Conservation (phyloP, 2,888 invertebrate genomes). For the Mythimna vitellina region DNA sequence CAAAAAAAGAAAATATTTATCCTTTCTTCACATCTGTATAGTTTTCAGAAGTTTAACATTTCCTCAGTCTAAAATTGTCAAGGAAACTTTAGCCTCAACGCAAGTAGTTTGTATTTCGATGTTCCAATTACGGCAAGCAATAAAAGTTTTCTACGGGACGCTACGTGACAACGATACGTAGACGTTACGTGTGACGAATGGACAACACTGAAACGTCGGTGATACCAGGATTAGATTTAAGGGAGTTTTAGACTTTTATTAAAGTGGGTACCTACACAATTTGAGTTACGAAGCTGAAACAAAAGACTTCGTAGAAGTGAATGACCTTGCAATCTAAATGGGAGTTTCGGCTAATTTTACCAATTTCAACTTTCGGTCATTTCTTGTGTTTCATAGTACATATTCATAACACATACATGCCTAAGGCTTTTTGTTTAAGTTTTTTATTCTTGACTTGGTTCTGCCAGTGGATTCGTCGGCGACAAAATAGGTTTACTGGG, state of each 20-base stretch:
- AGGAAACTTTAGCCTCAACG: conserved; percentile 62
- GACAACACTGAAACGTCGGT: conserved; percentile 69
- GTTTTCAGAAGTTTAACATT: conserved; percentile 8
- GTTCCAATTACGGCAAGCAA: conserved; percentile 83
- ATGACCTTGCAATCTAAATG: background rate
- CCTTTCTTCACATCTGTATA: background rate
- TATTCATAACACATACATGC: background rate
- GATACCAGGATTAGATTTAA: conserved; percentile 48
- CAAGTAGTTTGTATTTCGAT: conserved; percentile 72
- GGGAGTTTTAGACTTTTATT: background rate
- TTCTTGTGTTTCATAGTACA: background rate
- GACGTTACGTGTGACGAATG: conserved; percentile 86
- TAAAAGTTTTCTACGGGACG: conserved; percentile 82
- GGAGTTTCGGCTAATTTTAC: background rate
- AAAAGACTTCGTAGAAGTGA: background rate
- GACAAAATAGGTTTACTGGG: no score
- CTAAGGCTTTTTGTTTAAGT: background rate
- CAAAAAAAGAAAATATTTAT: no score
- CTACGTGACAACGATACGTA: conserved; percentile 83
- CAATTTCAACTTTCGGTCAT: background rate
- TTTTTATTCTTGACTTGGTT: no score
- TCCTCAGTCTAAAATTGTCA: conserved; percentile 54
- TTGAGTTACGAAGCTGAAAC: conserved; percentile 5
- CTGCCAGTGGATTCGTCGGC: no score
- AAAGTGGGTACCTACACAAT: background rate